Evolutionary conservation across 2,113 vertebrate genomes (phyloP).

Genomic region (Centrocercus urophasianus): DNA sequence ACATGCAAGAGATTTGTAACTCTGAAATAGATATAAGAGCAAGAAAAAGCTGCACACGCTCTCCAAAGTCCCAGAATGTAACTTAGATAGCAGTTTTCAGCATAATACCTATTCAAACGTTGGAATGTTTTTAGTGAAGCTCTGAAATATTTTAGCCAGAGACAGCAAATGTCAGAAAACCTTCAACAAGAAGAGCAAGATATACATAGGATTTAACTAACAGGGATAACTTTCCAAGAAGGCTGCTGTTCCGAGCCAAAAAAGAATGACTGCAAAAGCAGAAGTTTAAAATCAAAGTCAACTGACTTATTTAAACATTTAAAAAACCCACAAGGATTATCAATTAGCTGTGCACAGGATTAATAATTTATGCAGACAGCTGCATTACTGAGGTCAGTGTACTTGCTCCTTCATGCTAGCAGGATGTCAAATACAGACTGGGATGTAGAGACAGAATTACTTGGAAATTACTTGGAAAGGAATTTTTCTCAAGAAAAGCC

Average conservation of each 20-base stretch:
- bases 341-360: slow-evolving; percentile 4
- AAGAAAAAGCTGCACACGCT: background rate
- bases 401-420: background rate
- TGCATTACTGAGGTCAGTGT: background rate
- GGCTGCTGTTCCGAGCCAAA: background rate
- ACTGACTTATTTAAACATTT: background rate
- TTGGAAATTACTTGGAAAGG: slow-evolving; percentile 27
- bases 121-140: slow-evolving; percentile 65
- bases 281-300: background rate
- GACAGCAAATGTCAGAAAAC: slow-evolving; percentile 64
- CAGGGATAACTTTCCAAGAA: background rate
- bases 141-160: slow-evolving; percentile 69
- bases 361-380: background rate
- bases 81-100: slow-evolving; percentile 19
- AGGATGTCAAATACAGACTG: background rate
- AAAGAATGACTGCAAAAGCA: slow-evolving; percentile 48
- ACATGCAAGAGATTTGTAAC: background rate
- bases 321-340: background rate
- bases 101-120: slow-evolving; percentile 60
- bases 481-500: background rate
- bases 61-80: background rate
- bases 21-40: background rate
- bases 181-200: background rate
- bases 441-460: background rate
- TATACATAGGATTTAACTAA: background rate